Base-by-base conservation (phyloP, 2,113 vertebrate genomes). In the Rhinopomastus cyanomelas region DNA sequence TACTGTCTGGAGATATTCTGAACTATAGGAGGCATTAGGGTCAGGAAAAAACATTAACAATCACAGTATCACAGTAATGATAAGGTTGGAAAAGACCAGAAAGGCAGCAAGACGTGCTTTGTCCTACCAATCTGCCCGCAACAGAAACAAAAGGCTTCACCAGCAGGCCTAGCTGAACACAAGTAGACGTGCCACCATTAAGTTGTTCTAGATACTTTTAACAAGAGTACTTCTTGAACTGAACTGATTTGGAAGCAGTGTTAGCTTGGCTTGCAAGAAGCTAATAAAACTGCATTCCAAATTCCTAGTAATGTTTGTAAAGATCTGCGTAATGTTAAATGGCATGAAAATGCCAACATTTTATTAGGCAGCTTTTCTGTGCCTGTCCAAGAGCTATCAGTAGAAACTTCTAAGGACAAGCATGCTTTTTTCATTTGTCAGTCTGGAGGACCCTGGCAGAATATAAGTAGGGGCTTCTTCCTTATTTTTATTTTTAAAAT, bases 131-230 rank as follows among this genome's bases (percentile, higher is more conserved):
- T 11, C 12, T n/a, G 27, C n/a, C 23, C 39, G 10, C 53, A 69
- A 90, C 88, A 39, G 30, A 80, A 32, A 55, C 4, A 60, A 61
- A 6, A 77, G 53, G 62, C 23, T 32, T 51, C 30, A 36, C 13
- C 30, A 36, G 20, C 36, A 89, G 46, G 26, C 1, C 12, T n/a
- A 23, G 60, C 56, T 73, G 68, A 82, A 76, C 25, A 26, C 12
- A 5, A 0, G 6, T 9, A 74, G 39, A 37, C 12, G 49, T 0
- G 0, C 20, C 17, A 2, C 27, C 57, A 44, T 8, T 30, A n/a
- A 2, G 2, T 23, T 67, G 42, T 11, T 27, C 36, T 42, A 67
- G 16, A 55, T 9, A 65, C 10, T 4, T 42, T 19, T 10, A 83
- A 53, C 27, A 75, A 23, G 13, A 55, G 11, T 6, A 62, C 5